Evolutionary conservation across 2,113 vertebrate genomes (phyloP), one percentile per base, ranked within the genome.

Genomic region (Eudorcas thomsonii): DNA sequence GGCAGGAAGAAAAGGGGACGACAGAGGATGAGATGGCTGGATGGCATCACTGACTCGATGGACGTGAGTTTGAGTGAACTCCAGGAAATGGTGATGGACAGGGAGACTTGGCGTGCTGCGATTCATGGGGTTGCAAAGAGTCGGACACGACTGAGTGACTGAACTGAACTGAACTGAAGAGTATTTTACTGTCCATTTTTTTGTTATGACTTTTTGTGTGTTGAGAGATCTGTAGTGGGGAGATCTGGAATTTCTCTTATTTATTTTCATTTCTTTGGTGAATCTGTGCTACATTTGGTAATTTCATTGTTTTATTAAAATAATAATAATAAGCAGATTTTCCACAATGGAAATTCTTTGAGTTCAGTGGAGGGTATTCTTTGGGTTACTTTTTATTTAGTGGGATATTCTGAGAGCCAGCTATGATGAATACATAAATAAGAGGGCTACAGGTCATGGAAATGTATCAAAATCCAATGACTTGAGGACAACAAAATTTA

Each of bases 191-290:
- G 15, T 30, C 91, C 19, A 52, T 62, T 45, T 93, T 50, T 50
- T 97, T 59, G 64, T 94, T 96, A 74, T 50, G 92, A 84, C 83
- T 55, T 78, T 71, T 54, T 82, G 85, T 50, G 43, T 80, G 39
- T 62, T 21, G 71, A 43, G 71, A 43, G 36, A 23, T 14, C 5
- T 26, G 23, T 39, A 12, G 15, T 8, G 23, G 59, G 9, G 12
- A 62, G 55, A 90, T 50, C 30, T 90, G 50, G 62, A 67, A 78
- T 87, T 92, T 87, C 52, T 54, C 9, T 28, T 85, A 59, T 64
- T 80, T 89, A 30, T 83, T 90, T 96, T 93, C 82, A 25, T 84
- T 97, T 94, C 36, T 88, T 93, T 81, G 64, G 57, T 67, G 36
- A 71, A 50, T 80, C 88, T 94, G 23, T 90, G n/a, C 28, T 88